Conservation (phyloP, 2,113 vertebrate genomes). For the Nycticorax nycticorax region DNA sequence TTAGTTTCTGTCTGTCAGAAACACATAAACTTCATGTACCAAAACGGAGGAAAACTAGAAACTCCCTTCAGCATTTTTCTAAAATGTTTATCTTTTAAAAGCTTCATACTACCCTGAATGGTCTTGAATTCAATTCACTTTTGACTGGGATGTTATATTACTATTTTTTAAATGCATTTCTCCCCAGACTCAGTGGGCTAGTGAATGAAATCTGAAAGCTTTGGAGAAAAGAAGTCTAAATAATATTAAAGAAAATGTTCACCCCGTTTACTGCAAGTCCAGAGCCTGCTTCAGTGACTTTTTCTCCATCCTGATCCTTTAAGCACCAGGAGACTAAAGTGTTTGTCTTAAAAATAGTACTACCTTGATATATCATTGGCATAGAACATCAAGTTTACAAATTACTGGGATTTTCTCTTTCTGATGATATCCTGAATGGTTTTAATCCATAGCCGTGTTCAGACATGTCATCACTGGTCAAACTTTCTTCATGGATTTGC, state of each 20-base stretch:
- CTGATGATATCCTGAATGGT: not conserved
- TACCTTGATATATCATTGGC: not conserved
- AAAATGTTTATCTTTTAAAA: conserved; percentile 1
- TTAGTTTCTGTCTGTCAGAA: conserved; percentile 30
- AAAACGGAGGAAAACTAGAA: not conserved
- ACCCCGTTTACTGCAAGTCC: not conserved
- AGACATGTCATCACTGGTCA: not conserved
- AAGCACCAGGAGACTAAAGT: not conserved
- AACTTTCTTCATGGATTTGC: not conserved
- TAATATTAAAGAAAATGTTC: conserved; percentile 51
- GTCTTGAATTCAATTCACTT: not conserved
- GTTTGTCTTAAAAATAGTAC: not conserved
- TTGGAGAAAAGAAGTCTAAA: conserved; percentile 52
- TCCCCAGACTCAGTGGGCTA: not conserved
- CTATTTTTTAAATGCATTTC: not conserved
- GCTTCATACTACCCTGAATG: not conserved
- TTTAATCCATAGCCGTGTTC: not conserved
- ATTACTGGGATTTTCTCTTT: not conserved
- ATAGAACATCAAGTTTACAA: not conserved
- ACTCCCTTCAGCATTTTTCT: conserved; percentile 46
- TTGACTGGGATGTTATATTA: not conserved
- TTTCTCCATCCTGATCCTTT: not conserved
- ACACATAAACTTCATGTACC: conserved; percentile 19
- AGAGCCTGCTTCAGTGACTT: not conserved
- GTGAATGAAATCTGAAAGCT: conserved; percentile 26